These are phyloP conservation scores for Agrochola circellaris DNA, from an alignment of 2,888 invertebrate genomes.

Conservation along the genomic window DNA sequence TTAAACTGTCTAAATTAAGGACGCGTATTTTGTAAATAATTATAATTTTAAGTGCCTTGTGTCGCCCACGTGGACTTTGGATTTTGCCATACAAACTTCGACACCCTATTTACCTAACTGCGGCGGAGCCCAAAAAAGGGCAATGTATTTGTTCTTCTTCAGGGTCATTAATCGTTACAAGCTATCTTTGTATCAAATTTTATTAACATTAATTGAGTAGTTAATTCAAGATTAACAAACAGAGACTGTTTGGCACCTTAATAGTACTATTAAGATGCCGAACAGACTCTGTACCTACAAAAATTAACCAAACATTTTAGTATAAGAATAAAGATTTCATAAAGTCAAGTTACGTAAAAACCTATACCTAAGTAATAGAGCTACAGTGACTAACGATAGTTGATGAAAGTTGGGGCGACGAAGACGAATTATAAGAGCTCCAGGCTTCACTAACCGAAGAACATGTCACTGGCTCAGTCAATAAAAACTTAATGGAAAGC, in stretches of 20 bases:
- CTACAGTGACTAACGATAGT: conserved; percentile 26
- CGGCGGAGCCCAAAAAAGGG: too few species aligned
- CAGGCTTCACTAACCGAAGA: conserved; percentile 1
- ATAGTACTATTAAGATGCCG: not conserved
- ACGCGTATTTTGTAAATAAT: too few species aligned
- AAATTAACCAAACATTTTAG: not conserved
- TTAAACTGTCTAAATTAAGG: not conserved
- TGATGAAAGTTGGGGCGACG: conserved; percentile 30
- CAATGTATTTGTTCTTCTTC: too few species aligned
- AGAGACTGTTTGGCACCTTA: not conserved
- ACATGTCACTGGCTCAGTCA: conserved; percentile 1
- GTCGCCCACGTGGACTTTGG: not conserved
- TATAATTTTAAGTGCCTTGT: too few species aligned
- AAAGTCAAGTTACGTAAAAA: not conserved
- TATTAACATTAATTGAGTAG: too few species aligned
- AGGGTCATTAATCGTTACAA: too few species aligned
- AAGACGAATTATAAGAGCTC: conserved; percentile 28
- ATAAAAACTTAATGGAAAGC: conserved; percentile 46
- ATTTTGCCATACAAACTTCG: not conserved
- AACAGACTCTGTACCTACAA: not conserved
- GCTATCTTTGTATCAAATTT: not conserved
- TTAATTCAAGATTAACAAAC: too few species aligned
- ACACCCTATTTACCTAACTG: not conserved
- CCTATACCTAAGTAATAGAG: not conserved
- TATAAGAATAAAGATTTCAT: not conserved